phyloP scores from a whole-genome alignment of 2,888 invertebrate species.

The Crepidodera aurea region DNA sequence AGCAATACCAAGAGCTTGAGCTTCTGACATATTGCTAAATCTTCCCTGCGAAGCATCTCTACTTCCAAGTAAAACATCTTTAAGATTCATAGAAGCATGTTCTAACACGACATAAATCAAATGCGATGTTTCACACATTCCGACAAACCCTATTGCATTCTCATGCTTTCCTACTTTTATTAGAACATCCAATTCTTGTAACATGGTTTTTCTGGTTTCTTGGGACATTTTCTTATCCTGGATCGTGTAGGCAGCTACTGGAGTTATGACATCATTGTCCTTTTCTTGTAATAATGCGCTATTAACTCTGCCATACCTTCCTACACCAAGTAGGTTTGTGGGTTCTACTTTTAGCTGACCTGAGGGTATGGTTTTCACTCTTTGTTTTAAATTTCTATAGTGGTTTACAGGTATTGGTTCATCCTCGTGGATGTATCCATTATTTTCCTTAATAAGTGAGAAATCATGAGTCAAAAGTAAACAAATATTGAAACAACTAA shows the following conservation, averaged over 20 bases:
- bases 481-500: too few relatives aligned
- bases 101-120: slow-evolving; percentile 79
- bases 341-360: slow-evolving; percentile 77
- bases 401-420: slow-evolving; percentile 70
- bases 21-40: slow-evolving; percentile 67
- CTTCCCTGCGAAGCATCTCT: slow-evolving; percentile 65
- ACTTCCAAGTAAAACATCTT: slow-evolving; percentile 73
- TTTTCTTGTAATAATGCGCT: slow-evolving; percentile 74
- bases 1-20: slow-evolving; percentile 70
- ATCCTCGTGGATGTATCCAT: slow-evolving; percentile 79
- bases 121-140: slow-evolving; percentile 81
- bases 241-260: slow-evolving; percentile 72
- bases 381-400: slow-evolving; percentile 78
- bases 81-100: slow-evolving; percentile 71
- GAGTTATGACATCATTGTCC: slow-evolving; percentile 63
- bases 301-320: slow-evolving; percentile 81
- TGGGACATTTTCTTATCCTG: slow-evolving; percentile 64
- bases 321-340: slow-evolving; percentile 72
- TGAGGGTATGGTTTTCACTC: slow-evolving; percentile 77
- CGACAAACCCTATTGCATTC: slow-evolving; percentile 77
- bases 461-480: too few relatives aligned
- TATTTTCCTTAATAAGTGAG: slow-evolving; percentile 67
- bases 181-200: slow-evolving; percentile 77
- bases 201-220: slow-evolving; percentile 58
- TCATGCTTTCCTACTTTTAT: slow-evolving; percentile 75